A percentile compares a stretch with the other conserved stretches of the same genome.
These are phyloP conservation scores for Drosophila parabipectinata DNA, from an alignment of 1,140 invertebrate genomes.

Conservation along the genomic window DNA sequence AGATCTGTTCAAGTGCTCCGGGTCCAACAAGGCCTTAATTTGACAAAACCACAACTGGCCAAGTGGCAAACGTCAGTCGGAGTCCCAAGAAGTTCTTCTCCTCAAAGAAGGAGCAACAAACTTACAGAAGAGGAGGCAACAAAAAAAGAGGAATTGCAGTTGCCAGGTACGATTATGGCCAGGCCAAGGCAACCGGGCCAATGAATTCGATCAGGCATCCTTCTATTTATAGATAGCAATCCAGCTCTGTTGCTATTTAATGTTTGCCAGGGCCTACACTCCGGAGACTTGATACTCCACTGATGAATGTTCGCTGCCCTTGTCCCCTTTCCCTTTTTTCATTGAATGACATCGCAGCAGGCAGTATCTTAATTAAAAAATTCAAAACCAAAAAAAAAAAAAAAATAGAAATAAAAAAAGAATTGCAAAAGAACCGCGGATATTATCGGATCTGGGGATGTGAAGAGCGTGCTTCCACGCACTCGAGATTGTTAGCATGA, in stretches of 20 bases:
- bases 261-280: conserved; percentile 1
- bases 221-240: conserved; percentile 69
- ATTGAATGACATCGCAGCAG: conserved; percentile 54
- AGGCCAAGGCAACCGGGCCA: conserved; percentile 32
- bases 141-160: conserved; percentile 25
- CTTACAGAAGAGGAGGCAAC: conserved; percentile 1
- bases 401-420: neutral
- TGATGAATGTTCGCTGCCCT: conserved; percentile 41
- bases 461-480: conserved; percentile 42
- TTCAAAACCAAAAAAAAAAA: conserved; percentile 2
- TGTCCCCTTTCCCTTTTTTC: neutral
- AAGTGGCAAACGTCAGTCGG: conserved; percentile 59
- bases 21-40: conserved; percentile 49
- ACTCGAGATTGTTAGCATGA: conserved; percentile 25
- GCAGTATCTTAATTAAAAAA: conserved; percentile 57
- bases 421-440: conserved; percentile 15
- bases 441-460: conserved; percentile 43
- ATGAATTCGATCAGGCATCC: conserved; percentile 34
- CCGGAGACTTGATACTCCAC: conserved; percentile 15
- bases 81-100: neutral
- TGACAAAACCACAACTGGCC: conserved; percentile 48
- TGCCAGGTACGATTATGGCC: conserved; percentile 45
- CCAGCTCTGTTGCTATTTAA: conserved; percentile 21
- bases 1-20: conserved; percentile 11
- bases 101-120: conserved; percentile 19